Percentiles rank a stretch among this genome's conserved stretches.
Evolutionary conservation across 2,888 invertebrate species (phyloP).

Genomic region (Lochmaea crataegi): DNA sequence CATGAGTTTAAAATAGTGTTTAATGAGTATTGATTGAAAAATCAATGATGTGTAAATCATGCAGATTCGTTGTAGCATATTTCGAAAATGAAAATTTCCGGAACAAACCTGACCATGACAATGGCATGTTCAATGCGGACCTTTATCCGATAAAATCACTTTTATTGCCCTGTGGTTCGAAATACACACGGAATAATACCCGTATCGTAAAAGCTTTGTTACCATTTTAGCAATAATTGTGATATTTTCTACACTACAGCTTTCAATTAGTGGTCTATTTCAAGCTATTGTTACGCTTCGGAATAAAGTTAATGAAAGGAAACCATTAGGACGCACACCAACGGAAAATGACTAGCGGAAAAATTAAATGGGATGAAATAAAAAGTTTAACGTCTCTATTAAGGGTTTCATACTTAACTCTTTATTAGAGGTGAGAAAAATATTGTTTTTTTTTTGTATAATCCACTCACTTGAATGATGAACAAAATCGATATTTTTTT

Average conservation of each 20-base stretch:
- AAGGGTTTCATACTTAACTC: background rate
- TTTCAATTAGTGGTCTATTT: slow-evolving; percentile 35
- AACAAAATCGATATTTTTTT: background rate
- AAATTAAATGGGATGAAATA: background rate
- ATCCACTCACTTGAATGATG: background rate
- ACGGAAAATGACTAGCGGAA: background rate
- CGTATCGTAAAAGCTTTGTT: slow-evolving; percentile 38
- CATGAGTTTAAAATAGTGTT: too few species aligned
- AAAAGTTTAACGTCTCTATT: background rate
- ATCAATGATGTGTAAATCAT: background rate
- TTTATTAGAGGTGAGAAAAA: background rate
- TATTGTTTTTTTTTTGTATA: background rate
- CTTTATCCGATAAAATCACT: slow-evolving; percentile 26
- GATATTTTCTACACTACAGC: slow-evolving; percentile 35
- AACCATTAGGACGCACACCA: slow-evolving; percentile 2
- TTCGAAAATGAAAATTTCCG: background rate
- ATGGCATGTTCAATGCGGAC: slow-evolving; percentile 1
- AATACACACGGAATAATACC: slow-evolving; percentile 28
- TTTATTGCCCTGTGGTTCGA: slow-evolving; percentile 28
- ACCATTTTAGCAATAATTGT: slow-evolving; percentile 29
- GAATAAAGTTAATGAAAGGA: slow-evolving; percentile 30
- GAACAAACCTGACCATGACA: slow-evolving; percentile 6
- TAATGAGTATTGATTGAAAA: background rate
- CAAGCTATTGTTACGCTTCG: slow-evolving; percentile 22
- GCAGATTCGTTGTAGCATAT: background rate